A percentile compares a stretch with the other conserved stretches of the same genome.
phyloP scores from a whole-genome alignment of 2,888 invertebrate genomes.

The Brachycybe producta region DNA sequence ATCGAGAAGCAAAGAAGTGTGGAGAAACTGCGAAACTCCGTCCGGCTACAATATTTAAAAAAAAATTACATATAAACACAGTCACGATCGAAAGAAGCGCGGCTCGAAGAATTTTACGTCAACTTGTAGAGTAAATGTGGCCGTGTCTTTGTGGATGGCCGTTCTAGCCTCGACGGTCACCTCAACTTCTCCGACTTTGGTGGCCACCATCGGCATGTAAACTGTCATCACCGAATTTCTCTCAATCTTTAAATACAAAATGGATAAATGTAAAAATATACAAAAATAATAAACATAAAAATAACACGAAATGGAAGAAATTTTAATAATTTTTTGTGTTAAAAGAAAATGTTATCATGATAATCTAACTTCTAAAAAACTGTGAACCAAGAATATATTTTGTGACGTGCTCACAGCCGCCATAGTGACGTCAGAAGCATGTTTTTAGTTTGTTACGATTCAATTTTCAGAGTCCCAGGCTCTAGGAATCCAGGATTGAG shows the following conservation, averaged over 20 bases:
- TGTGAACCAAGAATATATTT: no score
- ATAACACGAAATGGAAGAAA: background rate
- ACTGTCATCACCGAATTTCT: constrained; percentile 42
- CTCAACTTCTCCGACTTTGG: constrained; percentile 42
- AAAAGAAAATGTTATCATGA: no score
- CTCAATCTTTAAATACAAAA: constrained; percentile 30
- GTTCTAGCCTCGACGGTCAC: constrained; percentile 39
- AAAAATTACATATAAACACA: no score
- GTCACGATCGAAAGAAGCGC: background rate
- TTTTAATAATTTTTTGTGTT: no score
- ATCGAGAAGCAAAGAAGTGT: constrained; percentile 43
- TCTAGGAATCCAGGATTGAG: no score
- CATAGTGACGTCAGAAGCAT: no score
- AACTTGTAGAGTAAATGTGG: constrained; percentile 25
- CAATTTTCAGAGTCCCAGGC: no score
- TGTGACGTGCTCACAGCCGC: no score
- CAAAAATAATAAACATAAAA: background rate
- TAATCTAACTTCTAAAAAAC: no score
- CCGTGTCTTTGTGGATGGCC: constrained; percentile 36
- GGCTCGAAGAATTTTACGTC: constrained; percentile 16
- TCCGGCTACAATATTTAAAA: constrained; percentile 32
- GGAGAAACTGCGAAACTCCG: constrained; percentile 41
- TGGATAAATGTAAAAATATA: constrained; percentile 3
- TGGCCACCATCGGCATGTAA: constrained; percentile 42
- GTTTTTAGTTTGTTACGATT: no score